Evolutionary conservation across 2,113 vertebrate genomes (phyloP).

Genomic region (Etia nguti): DNA sequence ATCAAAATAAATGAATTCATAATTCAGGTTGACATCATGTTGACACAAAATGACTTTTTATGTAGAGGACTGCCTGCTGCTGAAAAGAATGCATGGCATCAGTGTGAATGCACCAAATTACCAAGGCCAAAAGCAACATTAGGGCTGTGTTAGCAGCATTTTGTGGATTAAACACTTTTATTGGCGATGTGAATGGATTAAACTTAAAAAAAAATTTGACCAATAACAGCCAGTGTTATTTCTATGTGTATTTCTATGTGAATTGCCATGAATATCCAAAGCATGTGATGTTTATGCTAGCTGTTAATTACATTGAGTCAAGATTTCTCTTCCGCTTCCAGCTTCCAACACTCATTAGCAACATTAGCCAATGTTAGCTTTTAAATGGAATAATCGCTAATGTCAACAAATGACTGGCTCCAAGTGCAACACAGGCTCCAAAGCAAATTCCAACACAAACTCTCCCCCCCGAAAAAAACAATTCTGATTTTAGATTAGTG

Average conservation of each 20-base stretch:
- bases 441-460: not conserved
- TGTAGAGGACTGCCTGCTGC: not conserved
- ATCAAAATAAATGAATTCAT: not conserved
- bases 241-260: not conserved
- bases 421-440: not conserved
- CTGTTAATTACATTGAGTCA: not conserved
- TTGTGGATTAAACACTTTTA: not conserved
- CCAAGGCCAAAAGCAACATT: not conserved
- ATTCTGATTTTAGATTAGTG: not conserved
- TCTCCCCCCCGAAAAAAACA: not conserved
- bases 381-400: not conserved
- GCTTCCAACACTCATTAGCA: not conserved
- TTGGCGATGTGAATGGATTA: not conserved
- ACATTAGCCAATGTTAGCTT: not conserved
- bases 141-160: not conserved
- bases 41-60: not conserved
- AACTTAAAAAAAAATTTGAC: not conserved
- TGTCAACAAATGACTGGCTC: not conserved
- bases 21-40: not conserved
- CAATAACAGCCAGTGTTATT: not conserved
- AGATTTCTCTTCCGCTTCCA: not conserved
- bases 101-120: not conserved
- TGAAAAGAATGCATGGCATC: not conserved
- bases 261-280: not conserved
- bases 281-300: not conserved